Evolutionary conservation across 2,888 invertebrate species (phyloP).

Genomic region (Caenorhabditis afra): DNA sequence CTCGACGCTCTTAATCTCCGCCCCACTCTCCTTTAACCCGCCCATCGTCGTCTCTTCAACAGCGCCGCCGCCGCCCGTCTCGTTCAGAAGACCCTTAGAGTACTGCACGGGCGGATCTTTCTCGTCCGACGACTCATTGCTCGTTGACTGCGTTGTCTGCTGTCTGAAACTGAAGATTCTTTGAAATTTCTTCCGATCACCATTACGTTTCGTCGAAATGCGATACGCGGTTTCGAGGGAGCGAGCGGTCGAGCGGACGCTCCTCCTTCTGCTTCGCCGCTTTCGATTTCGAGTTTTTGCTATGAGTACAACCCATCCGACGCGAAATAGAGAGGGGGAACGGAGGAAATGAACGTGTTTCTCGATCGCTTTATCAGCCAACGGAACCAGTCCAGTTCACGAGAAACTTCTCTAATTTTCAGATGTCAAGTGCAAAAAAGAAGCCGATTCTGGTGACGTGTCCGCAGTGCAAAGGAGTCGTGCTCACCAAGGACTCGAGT

Average conservation of each 20-base stretch:
- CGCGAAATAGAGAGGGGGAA: no score
- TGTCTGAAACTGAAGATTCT: conserved; percentile 30
- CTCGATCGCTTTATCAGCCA: background rate
- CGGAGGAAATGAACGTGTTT: conserved; percentile 1
- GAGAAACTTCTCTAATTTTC: background rate
- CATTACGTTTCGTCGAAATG: conserved; percentile 50
- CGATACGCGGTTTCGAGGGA: conserved; percentile 13
- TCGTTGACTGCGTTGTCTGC: conserved; percentile 24
- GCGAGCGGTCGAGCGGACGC: conserved; percentile 38
- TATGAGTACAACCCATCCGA: conserved; percentile 61
- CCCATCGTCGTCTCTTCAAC: conserved; percentile 5
- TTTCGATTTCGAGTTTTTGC: conserved; percentile 59
- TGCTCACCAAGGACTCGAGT: conserved; percentile 49
- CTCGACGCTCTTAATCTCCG: no score
- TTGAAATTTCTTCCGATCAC: no score
- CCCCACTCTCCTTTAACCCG: no score
- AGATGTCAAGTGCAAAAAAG: conserved; percentile 58
- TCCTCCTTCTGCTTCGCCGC: conserved; percentile 12
- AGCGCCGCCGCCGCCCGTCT: background rate
- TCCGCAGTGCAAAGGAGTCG: conserved; percentile 29
- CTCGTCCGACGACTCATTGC: conserved; percentile 15
- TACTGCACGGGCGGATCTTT: conserved; percentile 20
- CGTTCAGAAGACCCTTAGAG: conserved; percentile 35
- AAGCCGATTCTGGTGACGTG: conserved; percentile 47
- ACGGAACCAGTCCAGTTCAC: background rate